Evolutionary conservation across 1,140 invertebrate species (phyloP).

Genomic region (Drosophila ambigua): DNA sequence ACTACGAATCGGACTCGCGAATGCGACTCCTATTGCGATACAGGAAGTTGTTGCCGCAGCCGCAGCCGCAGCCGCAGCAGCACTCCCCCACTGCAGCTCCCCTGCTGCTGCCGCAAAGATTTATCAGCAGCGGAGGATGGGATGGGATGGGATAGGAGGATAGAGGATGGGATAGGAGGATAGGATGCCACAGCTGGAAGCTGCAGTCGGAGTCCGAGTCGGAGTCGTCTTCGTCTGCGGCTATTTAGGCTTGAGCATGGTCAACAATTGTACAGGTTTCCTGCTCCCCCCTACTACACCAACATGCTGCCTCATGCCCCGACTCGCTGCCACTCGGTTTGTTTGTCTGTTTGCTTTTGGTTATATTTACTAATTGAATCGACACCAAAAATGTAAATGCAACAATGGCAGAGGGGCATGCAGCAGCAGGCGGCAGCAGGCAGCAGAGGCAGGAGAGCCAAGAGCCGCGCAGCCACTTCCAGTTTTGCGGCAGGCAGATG

Average conservation of each 20-base stretch:
- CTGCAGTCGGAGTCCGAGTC: conserved; percentile 1
- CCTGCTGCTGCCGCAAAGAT: conserved; percentile 24
- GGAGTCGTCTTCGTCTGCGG: conserved; percentile 34
- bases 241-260: conserved; percentile 82
- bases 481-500: conserved; percentile 55
- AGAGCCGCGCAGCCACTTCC: conserved; percentile 55
- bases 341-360: conserved; percentile 80
- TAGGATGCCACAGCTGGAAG: conserved; percentile 56
- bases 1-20: conserved; percentile 1
- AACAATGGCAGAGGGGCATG: conserved; percentile 60
- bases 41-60: conserved; percentile 40
- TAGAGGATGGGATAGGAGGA: conserved; percentile 15
- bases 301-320: conserved; percentile 3
- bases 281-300: conserved; percentile 5
- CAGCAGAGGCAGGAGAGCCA: conserved; percentile 18
- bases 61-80: conserved; percentile 2
- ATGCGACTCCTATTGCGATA: conserved; percentile 18
- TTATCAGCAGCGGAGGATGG: conserved; percentile 16
- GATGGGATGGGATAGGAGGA: conserved; percentile 19
- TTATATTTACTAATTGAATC: conserved; percentile 84
- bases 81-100: not conserved
- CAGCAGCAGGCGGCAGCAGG: conserved; percentile 1
- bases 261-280: conserved; percentile 80
- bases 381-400: conserved; percentile 83
- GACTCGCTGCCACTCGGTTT: conserved; percentile 21